Conservation (phyloP, 2,888 invertebrate species). For the Rhaphigaster nebulosa region DNA sequence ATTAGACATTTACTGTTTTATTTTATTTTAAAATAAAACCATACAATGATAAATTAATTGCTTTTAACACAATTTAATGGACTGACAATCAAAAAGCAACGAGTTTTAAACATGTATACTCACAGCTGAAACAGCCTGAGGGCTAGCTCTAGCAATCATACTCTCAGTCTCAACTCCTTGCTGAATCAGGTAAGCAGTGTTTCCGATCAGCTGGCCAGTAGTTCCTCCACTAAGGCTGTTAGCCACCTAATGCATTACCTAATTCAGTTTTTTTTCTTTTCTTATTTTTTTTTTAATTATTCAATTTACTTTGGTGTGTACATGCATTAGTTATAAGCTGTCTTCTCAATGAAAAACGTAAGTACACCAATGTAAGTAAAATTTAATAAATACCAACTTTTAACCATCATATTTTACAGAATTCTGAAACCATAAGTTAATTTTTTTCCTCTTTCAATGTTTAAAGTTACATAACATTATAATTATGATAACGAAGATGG, state of each 20-base stretch:
- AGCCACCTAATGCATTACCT: constrained; percentile 66
- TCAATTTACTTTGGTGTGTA: not conserved
- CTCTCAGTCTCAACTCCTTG: constrained; percentile 77
- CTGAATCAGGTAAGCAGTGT: constrained; percentile 77
- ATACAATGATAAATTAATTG: not conserved
- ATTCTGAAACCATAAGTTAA: not conserved
- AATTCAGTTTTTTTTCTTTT: constrained; percentile 33
- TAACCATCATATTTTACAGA: not conserved
- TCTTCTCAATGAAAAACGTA: not conserved
- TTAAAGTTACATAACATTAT: too few species aligned
- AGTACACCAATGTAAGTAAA: not conserved
- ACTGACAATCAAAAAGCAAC: not conserved
- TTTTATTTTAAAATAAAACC: not conserved
- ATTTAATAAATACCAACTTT: not conserved
- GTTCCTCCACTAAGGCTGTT: constrained; percentile 65
- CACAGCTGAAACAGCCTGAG: constrained; percentile 76
- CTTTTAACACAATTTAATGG: not conserved
- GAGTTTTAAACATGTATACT: constrained; percentile 67
- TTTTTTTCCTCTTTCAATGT: too few species aligned
- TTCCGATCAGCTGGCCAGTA: constrained; percentile 65
- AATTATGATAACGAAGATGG: too few species aligned
- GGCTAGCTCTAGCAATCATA: constrained; percentile 75
- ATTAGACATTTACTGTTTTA: not conserved
- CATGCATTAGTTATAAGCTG: not conserved
- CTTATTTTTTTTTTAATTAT: not conserved